Evolutionary conservation across 2,797 vertebrate species (phyloP).

Genomic region (Neomorphus geoffroyi): DNA sequence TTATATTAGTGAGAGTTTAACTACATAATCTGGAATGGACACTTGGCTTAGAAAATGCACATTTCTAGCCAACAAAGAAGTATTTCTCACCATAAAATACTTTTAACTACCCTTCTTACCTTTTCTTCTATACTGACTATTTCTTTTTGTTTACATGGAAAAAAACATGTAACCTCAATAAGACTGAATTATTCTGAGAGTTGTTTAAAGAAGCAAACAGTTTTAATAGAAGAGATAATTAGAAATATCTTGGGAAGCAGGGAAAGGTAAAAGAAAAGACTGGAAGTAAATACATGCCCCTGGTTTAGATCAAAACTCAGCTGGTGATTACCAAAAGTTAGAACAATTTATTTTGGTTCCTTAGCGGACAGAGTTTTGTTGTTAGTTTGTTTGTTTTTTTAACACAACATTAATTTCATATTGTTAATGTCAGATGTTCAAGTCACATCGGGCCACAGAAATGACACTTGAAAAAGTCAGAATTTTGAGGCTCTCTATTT

Average conservation of each 20-base stretch:
- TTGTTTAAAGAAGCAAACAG: background rate
- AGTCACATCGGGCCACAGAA: slow-evolving; percentile 12
- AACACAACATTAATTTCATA: background rate
- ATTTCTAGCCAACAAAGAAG: background rate
- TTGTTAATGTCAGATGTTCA: slow-evolving; percentile 6
- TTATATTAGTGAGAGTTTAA: background rate
- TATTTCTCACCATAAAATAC: slow-evolving; percentile 29
- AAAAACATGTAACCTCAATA: background rate
- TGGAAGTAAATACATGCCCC: background rate
- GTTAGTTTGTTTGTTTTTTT: background rate
- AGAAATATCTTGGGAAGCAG: background rate
- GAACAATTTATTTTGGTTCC: background rate
- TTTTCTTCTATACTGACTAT: background rate
- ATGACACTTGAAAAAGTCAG: background rate
- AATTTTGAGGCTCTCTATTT: background rate
- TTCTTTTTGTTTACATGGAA: background rate
- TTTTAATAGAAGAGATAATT: background rate
- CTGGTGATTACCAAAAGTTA: background rate
- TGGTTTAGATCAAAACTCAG: background rate
- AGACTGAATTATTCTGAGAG: background rate
- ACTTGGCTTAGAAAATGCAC: background rate
- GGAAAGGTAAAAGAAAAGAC: background rate
- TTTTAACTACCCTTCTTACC: background rate
- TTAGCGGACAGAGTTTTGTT: background rate
- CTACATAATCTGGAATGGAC: background rate